Percentiles rank a stretch among this genome's conserved stretches.
phyloP scores from a whole-genome alignment of 1,140 invertebrate species.

The Spodoptera litura region DNA sequence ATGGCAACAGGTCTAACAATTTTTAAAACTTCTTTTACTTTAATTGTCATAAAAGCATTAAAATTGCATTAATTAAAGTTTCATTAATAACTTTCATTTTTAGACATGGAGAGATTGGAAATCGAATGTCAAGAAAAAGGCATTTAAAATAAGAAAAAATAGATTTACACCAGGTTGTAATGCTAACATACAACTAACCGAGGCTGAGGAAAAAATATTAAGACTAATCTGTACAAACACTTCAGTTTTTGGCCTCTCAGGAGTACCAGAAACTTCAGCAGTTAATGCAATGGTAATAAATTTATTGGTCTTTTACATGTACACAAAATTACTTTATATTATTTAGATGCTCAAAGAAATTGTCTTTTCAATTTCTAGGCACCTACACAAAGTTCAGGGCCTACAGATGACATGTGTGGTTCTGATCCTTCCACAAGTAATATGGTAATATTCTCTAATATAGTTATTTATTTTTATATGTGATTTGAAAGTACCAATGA shows the following conservation, averaged over 20 bases:
- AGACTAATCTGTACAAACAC: conserved; percentile 66
- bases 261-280: conserved; percentile 62
- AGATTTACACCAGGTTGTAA: conserved; percentile 63
- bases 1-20: conserved; percentile 63
- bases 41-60: too few species aligned
- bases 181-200: conserved; percentile 61
- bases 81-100: conserved; percentile 35
- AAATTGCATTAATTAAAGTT: too few species aligned
- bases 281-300: conserved; percentile 58
- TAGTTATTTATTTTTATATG: not conserved
- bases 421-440: conserved; percentile 61
- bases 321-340: not conserved
- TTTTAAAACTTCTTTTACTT: conserved; percentile 8
- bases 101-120: conserved; percentile 73
- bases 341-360: not conserved
- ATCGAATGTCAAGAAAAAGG: conserved; percentile 72
- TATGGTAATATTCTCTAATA: conserved; percentile 53
- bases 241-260: conserved; percentile 63
- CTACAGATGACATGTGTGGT: conserved; percentile 57
- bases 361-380: conserved; percentile 42
- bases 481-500: too few species aligned
- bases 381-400: conserved; percentile 51
- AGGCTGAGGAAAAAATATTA: conserved; percentile 67
- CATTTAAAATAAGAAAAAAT: conserved; percentile 66
- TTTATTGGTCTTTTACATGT: not conserved